Base-by-base conservation (phyloP, 2,888 invertebrate species). In the Dolichopus griseipennis region DNA sequence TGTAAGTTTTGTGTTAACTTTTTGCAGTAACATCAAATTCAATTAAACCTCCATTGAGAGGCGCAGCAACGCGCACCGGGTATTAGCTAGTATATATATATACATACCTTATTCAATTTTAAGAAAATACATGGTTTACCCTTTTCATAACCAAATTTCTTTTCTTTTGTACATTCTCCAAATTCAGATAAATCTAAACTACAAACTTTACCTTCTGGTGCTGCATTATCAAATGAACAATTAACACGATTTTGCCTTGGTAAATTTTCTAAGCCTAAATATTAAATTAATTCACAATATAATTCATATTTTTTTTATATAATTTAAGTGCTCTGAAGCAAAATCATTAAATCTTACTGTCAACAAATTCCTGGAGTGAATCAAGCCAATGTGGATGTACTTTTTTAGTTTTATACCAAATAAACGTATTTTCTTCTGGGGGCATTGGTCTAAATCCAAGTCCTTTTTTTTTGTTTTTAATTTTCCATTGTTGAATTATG, bases 361-460 rank as follows among this genome's bases (percentile, higher is more conserved):
- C 82, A 71, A 94, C 83, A 79, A 90, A 93, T 22, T 83, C 82
- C 72, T 89, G 87, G 72, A 93, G 84, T 78, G 88, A 87, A 67
- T 83, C 81, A 71, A 88, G 86, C 92, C 92, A 93, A 76, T 88
- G 86, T 72, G 87, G 84, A 52, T 52, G 18, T 52, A 52, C 9
- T 18, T 52, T 52, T 52, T 52, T 52, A 75, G 79, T 74, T 73
- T 89, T 91, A 86, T 95, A 97, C 90, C 95, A 94, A 83, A 99
- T 92, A 76, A 99, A 87, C 72, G 97, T 97, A 81, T 96, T 97
- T 81, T 96, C 87, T 76, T 92, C 91, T 75, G 95, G 89, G 73
- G 94, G 95, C 91, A 95, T 93, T 72, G 99, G 99, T 79, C 97
- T 87, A 85, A 97, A 98, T 73, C 97, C 97, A 77, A 99, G 87